Conservation (phyloP, 2,888 invertebrate species). For the Gonocerus acuteangulatus region DNA sequence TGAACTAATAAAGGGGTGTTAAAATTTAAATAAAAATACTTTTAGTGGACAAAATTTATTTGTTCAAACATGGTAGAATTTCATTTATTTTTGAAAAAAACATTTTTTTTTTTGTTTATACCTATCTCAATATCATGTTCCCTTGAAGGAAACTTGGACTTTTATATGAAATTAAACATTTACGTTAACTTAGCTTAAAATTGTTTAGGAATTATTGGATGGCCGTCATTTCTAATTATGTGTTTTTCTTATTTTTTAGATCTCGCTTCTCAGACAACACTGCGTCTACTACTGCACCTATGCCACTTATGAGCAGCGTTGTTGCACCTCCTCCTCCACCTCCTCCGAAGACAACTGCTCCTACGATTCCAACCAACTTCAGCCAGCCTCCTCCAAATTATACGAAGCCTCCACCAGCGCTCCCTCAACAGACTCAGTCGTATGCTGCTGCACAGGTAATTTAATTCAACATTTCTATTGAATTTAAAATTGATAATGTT, state of each 20-base stretch:
- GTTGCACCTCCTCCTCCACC: slow-evolving; percentile 11
- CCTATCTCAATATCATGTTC: no score
- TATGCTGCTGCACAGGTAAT: slow-evolving; percentile 16
- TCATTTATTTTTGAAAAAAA: no score
- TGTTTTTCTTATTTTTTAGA: background rate
- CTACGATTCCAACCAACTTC: slow-evolving; percentile 15
- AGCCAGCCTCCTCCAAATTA: slow-evolving; percentile 22
- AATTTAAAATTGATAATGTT: background rate
- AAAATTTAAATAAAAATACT: no score
- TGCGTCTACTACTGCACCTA: background rate
- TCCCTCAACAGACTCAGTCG: slow-evolving; percentile 9
- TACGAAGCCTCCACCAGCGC: slow-evolving; percentile 7
- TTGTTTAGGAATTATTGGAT: no score
- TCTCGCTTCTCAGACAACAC: slow-evolving; percentile 21
- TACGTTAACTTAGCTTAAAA: no score
- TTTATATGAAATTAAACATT: no score
- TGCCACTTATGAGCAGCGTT: background rate
- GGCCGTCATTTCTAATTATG: no score
- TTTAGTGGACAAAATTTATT: no score
- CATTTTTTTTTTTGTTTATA: no score
- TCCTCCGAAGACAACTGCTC: slow-evolving; percentile 5
- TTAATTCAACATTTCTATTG: background rate
- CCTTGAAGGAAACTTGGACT: no score
- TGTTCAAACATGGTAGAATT: no score
- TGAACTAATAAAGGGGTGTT: no score